Conservation (phyloP, 2,888 invertebrate genomes). For the Palloptera scutellata region DNA sequence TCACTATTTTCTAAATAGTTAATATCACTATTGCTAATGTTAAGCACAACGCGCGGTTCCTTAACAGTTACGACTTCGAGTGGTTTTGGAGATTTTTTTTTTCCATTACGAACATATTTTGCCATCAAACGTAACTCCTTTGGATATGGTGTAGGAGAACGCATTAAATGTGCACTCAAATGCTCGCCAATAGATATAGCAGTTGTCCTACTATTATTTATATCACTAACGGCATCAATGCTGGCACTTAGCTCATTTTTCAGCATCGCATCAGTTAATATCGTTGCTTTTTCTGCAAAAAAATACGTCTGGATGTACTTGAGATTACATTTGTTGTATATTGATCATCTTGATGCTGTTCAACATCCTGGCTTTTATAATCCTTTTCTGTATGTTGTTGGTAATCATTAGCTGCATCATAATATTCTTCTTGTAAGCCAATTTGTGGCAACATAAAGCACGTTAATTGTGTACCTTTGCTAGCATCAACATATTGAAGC, state of each 20-base stretch:
- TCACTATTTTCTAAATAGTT: slow-evolving; percentile 1
- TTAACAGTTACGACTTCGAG: slow-evolving; percentile 35
- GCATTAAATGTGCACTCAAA: slow-evolving; percentile 65
- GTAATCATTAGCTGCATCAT: slow-evolving; percentile 34
- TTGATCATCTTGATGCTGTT: background rate
- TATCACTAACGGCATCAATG: background rate
- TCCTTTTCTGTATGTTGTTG: background rate
- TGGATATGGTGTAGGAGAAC: slow-evolving; percentile 93
- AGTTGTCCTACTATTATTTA: background rate
- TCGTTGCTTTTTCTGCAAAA: slow-evolving; percentile 71
- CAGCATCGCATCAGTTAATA: slow-evolving; percentile 35
- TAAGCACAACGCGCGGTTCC: slow-evolving; percentile 52
- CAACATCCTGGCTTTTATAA: background rate
- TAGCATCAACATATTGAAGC: slow-evolving; percentile 74
- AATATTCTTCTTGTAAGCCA: slow-evolving; percentile 55
- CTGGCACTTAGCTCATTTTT: slow-evolving; percentile 41
- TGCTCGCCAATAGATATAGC: background rate
- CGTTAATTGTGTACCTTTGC: slow-evolving; percentile 82
- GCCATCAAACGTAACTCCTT: slow-evolving; percentile 75
- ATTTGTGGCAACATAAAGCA: slow-evolving; percentile 94
- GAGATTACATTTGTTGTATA: slow-evolving; percentile 27
- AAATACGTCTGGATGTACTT: slow-evolving; percentile 68
- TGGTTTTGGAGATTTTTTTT: slow-evolving; percentile 36
- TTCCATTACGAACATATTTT: slow-evolving; percentile 55
- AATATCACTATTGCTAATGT: background rate